phyloP scores from a whole-genome alignment of 1,140 invertebrate genomes.

The Drusus annulatus region DNA sequence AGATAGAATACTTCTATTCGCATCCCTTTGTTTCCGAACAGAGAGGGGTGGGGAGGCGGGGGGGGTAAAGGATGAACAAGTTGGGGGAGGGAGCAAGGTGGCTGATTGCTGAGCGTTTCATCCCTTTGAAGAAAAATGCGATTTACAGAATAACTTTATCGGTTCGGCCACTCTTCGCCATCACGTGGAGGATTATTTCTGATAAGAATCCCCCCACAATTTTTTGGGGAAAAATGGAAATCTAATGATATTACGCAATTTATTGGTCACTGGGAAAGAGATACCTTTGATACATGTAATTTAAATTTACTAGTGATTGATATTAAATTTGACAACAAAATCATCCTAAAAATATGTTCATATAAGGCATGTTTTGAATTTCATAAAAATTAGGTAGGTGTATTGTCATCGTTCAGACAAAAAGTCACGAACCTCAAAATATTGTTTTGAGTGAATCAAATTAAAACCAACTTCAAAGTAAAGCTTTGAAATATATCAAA shows the following conservation, averaged over 20 bases:
- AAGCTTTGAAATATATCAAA: too few relatives aligned
- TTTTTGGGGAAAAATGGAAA: constrained; percentile 38
- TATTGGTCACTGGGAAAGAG: too few relatives aligned
- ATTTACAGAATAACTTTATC: constrained; percentile 59
- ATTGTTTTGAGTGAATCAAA: too few relatives aligned
- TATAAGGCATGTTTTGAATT: too few relatives aligned
- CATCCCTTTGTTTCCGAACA: constrained; percentile 28
- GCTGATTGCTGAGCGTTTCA: constrained; percentile 53
- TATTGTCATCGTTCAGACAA: too few relatives aligned
- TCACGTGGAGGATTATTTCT: constrained; percentile 46
- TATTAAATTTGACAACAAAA: too few relatives aligned
- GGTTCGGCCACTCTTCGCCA: constrained; percentile 56
- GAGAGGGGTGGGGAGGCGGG: not conserved
- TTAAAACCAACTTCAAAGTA: too few relatives aligned
- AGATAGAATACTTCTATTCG: not conserved
- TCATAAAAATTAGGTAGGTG: too few relatives aligned
- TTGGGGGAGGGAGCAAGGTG: constrained; percentile 3
- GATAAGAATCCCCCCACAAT: constrained; percentile 34
- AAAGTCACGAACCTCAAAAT: too few relatives aligned
- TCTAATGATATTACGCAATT: constrained; percentile 1
- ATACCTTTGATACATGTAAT: too few relatives aligned
- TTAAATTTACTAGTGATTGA: too few relatives aligned
- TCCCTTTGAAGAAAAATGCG: constrained; percentile 59
- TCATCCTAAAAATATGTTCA: too few relatives aligned
- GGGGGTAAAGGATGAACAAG: not conserved